Evolutionary conservation across 2,888 invertebrate genomes (phyloP).

Genomic region (Craniophora ligustri): DNA sequence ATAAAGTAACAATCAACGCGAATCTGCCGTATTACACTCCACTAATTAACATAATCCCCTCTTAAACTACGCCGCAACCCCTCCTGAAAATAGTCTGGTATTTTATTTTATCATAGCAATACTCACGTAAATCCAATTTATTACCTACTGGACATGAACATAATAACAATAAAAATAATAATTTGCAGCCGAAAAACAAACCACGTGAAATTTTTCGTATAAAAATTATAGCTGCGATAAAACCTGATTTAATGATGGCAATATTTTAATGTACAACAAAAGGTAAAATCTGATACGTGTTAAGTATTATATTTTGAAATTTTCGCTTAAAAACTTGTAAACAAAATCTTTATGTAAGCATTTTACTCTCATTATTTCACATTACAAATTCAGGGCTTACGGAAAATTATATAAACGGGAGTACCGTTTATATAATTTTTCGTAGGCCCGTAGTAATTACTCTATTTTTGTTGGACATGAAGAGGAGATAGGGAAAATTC

Average conservation of each 20-base stretch:
- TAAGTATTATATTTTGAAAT: background rate
- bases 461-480: no score
- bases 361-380: no score
- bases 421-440: no score
- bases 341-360: background rate
- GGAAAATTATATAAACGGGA: no score
- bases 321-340: background rate
- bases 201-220: background rate
- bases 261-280: conserved; percentile 10
- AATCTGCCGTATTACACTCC: background rate
- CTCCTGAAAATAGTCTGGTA: background rate
- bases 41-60: background rate
- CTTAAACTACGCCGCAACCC: background rate
- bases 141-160: background rate
- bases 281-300: background rate
- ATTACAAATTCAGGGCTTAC: no score
- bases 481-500: no score
- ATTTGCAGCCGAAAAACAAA: background rate
- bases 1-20: background rate
- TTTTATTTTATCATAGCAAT: background rate
- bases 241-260: conserved; percentile 19
- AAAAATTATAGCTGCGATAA: conserved; percentile 8
- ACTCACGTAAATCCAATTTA: conserved; percentile 1
- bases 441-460: no score
- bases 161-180: conserved; percentile 6